Evolutionary conservation across 2,888 invertebrate species (phyloP).

Genomic region (Cerastis rubricosa): DNA sequence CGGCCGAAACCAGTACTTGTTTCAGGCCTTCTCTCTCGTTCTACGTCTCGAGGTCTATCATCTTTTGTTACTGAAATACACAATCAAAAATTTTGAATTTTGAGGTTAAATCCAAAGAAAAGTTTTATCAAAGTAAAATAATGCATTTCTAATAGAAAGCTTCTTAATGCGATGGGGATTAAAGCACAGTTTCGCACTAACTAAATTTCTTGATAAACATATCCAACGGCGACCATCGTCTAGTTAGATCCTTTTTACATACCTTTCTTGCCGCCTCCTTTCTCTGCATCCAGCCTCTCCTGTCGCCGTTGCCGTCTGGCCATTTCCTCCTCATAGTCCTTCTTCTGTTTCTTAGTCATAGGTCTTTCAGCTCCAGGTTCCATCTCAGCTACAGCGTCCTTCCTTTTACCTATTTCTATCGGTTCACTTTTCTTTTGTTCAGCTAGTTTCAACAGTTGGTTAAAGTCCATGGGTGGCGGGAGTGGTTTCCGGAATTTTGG

Average conservation of each 20-base stretch:
- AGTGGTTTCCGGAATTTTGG: constrained; percentile 91
- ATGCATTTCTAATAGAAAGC: neutral
- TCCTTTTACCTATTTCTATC: constrained; percentile 84
- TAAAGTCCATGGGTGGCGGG: constrained; percentile 95
- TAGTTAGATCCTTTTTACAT: constrained; percentile 37
- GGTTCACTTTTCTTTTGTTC: constrained; percentile 96
- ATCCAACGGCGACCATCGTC: neutral
- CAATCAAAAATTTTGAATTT: constrained; percentile 18
- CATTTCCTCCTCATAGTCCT: constrained; percentile 93
- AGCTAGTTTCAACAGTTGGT: constrained; percentile 94
- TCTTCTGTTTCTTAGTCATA: constrained; percentile 95
- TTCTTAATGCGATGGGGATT: neutral
- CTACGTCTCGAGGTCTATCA: constrained; percentile 73
- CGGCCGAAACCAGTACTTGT: constrained; percentile 78
- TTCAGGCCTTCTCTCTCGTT: constrained; percentile 81
- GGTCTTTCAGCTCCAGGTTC: constrained; percentile 91
- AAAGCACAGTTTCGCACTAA: neutral
- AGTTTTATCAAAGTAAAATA: neutral
- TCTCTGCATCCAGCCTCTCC: constrained; percentile 84
- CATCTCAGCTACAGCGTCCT: constrained; percentile 84
- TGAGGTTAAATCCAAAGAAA: neutral
- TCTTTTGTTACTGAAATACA: constrained; percentile 78
- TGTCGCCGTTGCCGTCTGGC: constrained; percentile 90
- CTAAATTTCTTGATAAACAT: neutral
- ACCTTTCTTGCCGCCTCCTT: constrained; percentile 76